phyloP scores from a whole-genome alignment of 1,140 invertebrate species.

The Diuraphis noxia region DNA sequence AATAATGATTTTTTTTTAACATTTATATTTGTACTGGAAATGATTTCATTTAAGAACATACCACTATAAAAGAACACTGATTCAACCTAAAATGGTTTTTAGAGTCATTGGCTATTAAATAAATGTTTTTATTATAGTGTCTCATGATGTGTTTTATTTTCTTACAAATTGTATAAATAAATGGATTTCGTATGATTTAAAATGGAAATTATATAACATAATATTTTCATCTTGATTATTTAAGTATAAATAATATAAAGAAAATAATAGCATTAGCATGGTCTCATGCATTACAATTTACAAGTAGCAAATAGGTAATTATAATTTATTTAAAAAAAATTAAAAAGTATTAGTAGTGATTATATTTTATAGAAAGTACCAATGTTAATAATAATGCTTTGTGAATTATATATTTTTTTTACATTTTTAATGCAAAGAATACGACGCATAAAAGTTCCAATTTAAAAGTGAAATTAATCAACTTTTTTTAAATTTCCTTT shows the following conservation, averaged over 20 bases:
- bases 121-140: background rate
- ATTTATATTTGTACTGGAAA: background rate
- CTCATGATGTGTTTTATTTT: background rate
- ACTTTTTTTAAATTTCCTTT: background rate
- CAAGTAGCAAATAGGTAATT: background rate
- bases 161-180: background rate
- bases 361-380: background rate
- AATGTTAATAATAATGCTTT: background rate
- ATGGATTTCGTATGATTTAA: background rate
- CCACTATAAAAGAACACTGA: background rate
- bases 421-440: background rate
- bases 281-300: too few species aligned
- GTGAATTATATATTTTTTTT: too few species aligned
- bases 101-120: background rate
- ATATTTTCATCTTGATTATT: background rate
- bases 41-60: background rate
- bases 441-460: background rate
- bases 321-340: background rate
- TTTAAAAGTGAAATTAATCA: background rate
- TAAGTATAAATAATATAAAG: too few species aligned
- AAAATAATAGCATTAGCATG: too few species aligned
- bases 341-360: background rate
- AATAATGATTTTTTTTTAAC: background rate
- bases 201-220: background rate
- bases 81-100: conserved; percentile 1